phyloP scores from a whole-genome alignment of 2,888 invertebrate genomes.

The Apamea epomidion region DNA sequence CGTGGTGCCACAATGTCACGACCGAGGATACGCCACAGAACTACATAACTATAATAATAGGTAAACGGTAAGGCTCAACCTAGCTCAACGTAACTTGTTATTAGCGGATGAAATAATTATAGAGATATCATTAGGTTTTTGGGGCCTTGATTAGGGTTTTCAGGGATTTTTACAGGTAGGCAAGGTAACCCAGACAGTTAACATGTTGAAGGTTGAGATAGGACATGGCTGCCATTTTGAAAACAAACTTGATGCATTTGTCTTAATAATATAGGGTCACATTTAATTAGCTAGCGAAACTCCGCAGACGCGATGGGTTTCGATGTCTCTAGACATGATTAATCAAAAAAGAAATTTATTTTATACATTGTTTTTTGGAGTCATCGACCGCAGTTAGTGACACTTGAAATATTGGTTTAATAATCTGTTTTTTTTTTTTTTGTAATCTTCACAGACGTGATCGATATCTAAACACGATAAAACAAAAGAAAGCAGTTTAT shows the following conservation, averaged over 20 bases:
- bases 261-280: not conserved
- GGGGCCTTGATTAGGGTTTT: not conserved
- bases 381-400: not conserved
- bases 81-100: constrained; percentile 32
- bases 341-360: not conserved
- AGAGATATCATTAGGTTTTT: not conserved
- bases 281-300: no score
- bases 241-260: not conserved
- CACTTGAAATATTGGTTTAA: not conserved
- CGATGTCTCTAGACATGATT: not conserved
- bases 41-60: not conserved
- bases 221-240: not conserved
- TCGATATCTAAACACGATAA: no score
- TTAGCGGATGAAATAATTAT: constrained; percentile 34
- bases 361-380: not conserved
- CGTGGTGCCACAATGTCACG: constrained; percentile 23
- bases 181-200: not conserved
- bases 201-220: not conserved
- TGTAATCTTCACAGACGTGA: not conserved
- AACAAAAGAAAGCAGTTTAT: no score
- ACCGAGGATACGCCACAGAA: constrained; percentile 7
- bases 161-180: constrained; percentile 17
- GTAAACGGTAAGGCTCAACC: constrained; percentile 29
- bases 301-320: not conserved
- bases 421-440: not conserved